phyloP scores from a whole-genome alignment of 2,797 vertebrate genomes.

The Lagodon rhomboides region DNA sequence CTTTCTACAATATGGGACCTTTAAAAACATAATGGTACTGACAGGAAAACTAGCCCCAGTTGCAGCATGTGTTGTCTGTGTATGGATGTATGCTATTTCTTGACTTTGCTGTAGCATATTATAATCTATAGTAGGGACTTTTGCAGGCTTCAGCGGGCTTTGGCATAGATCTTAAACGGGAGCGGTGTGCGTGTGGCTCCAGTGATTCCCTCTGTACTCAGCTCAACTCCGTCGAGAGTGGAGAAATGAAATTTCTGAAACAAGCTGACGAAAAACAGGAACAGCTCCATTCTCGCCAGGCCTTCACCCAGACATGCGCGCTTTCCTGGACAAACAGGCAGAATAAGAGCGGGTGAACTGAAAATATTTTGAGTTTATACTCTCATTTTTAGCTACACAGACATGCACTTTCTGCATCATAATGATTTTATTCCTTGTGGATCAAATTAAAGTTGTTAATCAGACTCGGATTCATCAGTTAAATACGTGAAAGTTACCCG shows the following conservation, averaged over 20 bases:
- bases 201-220: slow-evolving; percentile 76
- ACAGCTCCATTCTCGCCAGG: slow-evolving; percentile 88
- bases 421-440: neutral
- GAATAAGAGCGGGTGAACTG: neutral
- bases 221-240: slow-evolving; percentile 60
- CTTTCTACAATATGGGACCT: no score
- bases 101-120: neutral
- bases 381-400: neutral
- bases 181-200: slow-evolving; percentile 86
- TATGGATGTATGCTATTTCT: neutral
- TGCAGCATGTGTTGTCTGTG: neutral
- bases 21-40: no score
- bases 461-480: neutral
- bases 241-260: slow-evolving; percentile 90
- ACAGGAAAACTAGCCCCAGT: neutral
- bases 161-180: slow-evolving; percentile 82
- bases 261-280: slow-evolving; percentile 83
- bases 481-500: slow-evolving; percentile 78
- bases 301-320: slow-evolving; percentile 88
- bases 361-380: neutral
- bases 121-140: neutral
- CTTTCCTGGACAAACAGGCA: slow-evolving; percentile 82
- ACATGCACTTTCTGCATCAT: neutral
- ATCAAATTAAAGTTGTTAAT: neutral
- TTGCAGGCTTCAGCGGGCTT: slow-evolving; percentile 62